phyloP scores from a whole-genome alignment of 2,888 invertebrate genomes.

The Caenorhabditis uteleia region DNA sequence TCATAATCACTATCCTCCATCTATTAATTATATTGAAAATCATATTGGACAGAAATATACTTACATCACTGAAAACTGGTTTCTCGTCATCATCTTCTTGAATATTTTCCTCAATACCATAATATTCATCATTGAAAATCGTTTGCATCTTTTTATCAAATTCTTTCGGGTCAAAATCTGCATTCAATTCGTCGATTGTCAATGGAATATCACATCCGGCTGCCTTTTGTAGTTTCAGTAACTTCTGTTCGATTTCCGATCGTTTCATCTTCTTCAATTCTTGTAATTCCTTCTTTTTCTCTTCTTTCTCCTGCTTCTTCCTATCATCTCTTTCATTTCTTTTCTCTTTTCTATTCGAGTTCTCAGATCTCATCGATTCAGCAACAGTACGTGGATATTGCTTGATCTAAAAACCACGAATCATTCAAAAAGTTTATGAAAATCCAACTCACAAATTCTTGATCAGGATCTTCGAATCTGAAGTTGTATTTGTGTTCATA shows the following conservation, averaged over 20 bases:
- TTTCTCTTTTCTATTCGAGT: slow-evolving; percentile 75
- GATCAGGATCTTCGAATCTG: slow-evolving; percentile 93
- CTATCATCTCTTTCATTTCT: slow-evolving; percentile 74
- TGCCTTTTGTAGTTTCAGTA: slow-evolving; percentile 81
- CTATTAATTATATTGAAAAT: slow-evolving; percentile 1
- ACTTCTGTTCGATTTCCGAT: slow-evolving; percentile 87
- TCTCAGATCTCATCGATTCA: slow-evolving; percentile 78
- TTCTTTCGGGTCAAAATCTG: slow-evolving; percentile 70
- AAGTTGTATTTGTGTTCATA: slow-evolving; percentile 96
- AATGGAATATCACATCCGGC: slow-evolving; percentile 84
- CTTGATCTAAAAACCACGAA: slow-evolving; percentile 76
- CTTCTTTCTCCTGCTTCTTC: slow-evolving; percentile 77
- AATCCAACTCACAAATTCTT: slow-evolving; percentile 76
- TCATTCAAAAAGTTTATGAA: slow-evolving; percentile 1
- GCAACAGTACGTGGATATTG: slow-evolving; percentile 88
- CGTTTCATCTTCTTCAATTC: slow-evolving; percentile 77
- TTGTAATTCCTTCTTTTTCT: slow-evolving; percentile 85
- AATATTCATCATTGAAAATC: slow-evolving; percentile 86
- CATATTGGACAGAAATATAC: neutral
- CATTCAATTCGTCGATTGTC: slow-evolving; percentile 82
- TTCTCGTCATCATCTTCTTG: slow-evolving; percentile 77
- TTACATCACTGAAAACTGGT: slow-evolving; percentile 79
- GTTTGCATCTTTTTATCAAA: slow-evolving; percentile 73
- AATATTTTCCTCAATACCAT: slow-evolving; percentile 76
- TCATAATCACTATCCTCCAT: slow-evolving; percentile 36